A percentile compares a stretch with the other conserved stretches of the same genome.
Conservation (phyloP, 2,113 vertebrate species). For the Anas platyrhynchos region DNA sequence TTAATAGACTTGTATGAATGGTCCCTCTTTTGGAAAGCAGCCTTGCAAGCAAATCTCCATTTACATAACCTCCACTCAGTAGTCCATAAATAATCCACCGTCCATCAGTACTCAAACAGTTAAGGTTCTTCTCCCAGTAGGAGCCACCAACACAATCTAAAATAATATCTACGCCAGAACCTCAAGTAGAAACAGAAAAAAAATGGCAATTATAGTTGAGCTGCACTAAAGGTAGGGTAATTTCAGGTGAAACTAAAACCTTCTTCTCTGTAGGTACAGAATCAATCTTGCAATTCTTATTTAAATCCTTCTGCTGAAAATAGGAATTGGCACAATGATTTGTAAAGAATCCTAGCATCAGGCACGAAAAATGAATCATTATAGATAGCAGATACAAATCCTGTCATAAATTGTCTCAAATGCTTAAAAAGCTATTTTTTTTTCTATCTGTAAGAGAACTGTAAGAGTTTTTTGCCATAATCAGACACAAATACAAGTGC, state of each 20-base stretch:
- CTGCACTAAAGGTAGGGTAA: neutral
- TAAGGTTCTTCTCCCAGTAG: conserved; percentile 86
- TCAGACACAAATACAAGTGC: neutral
- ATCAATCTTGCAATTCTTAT: neutral
- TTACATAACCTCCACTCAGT: conserved; percentile 77
- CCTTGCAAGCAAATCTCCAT: conserved; percentile 82
- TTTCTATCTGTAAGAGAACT: neutral
- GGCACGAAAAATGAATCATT: neutral
- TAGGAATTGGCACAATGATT: neutral
- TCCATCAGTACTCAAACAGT: conserved; percentile 80
- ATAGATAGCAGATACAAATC: neutral
- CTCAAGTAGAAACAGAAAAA: conserved; percentile 64
- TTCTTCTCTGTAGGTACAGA: neutral
- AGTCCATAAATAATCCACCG: conserved; percentile 87
- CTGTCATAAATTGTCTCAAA: neutral
- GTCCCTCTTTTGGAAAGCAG: conserved; percentile 84
- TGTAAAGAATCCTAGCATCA: neutral
- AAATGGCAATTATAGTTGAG: neutral
- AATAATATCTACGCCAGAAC: conserved; percentile 84
- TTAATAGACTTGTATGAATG: conserved; percentile 81
- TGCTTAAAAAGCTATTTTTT: neutral
- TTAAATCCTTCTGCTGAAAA: neutral
- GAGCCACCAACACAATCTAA: conserved; percentile 84
- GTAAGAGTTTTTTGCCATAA: neutral
- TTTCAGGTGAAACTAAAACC: neutral